phyloP scores from a whole-genome alignment of 2,113 vertebrate genomes.

The Columba janthina region DNA sequence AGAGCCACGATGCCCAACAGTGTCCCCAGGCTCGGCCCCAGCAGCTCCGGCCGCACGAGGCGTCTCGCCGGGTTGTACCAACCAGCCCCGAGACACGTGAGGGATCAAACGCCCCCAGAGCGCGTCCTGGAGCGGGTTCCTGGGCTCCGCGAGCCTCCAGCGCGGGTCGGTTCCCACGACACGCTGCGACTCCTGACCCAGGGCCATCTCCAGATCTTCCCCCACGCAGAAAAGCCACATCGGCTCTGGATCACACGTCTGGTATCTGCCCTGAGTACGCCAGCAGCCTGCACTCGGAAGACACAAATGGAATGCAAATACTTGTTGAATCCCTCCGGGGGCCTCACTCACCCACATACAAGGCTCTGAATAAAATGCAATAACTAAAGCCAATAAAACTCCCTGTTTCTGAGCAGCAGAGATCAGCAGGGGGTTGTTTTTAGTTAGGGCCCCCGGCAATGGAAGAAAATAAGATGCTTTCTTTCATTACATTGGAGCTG shows the following conservation, averaged over 20 bases:
- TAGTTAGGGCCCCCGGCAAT: constrained; percentile 56
- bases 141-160: neutral
- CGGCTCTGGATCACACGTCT: neutral
- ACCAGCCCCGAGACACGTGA: accelerated
- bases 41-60: neutral
- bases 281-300: constrained; percentile 27
- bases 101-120: neutral
- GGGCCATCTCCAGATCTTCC: neutral
- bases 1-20: neutral
- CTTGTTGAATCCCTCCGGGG: constrained; percentile 26
- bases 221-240: neutral
- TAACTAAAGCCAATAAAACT: constrained; percentile 71
- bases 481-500: constrained; percentile 30
- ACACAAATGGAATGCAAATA: constrained; percentile 59
- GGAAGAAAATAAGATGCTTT: constrained; percentile 67
- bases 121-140: accelerated
- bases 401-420: constrained; percentile 53
- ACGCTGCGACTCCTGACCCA: neutral
- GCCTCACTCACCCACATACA: constrained; percentile 59
- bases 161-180: neutral
- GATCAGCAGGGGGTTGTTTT: constrained; percentile 62
- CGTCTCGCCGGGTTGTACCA: too few relatives aligned
- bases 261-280: neutral
- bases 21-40: neutral
- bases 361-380: constrained; percentile 65